A percentile compares a stretch with the other conserved stretches of the same genome.
Conservation (phyloP, 2,888 invertebrate species). For the Diloba caeruleocephala region DNA sequence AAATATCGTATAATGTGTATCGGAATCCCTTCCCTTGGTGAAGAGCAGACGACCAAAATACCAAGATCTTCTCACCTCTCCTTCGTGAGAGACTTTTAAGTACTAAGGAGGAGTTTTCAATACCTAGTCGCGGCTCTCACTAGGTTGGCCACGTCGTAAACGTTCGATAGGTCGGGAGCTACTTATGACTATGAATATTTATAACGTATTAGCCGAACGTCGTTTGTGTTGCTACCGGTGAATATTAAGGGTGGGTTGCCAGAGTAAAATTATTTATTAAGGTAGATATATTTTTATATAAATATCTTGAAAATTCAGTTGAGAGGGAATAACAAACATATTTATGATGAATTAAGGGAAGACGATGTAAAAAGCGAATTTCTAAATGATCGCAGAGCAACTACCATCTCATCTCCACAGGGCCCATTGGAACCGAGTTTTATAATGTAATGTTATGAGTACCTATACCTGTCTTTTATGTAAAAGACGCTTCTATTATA, state of each 20-base stretch:
- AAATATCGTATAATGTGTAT: constrained; percentile 85
- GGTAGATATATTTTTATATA: constrained; percentile 8
- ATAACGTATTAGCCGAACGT: constrained; percentile 85
- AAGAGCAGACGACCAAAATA: constrained; percentile 65
- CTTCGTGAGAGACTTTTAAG: constrained; percentile 8
- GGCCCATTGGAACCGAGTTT: too few relatives aligned
- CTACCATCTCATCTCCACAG: too few relatives aligned
- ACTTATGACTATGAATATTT: constrained; percentile 88
- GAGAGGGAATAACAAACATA: background rate
- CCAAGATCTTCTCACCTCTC: constrained; percentile 55
- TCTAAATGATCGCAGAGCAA: too few relatives aligned
- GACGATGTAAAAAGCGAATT: too few relatives aligned
- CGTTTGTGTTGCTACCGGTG: constrained; percentile 73
- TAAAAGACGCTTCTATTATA: too few relatives aligned
- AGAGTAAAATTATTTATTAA: constrained; percentile 26
- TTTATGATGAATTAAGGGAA: too few relatives aligned
- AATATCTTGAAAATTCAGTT: background rate
- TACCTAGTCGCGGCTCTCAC: constrained; percentile 52
- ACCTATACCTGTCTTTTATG: too few relatives aligned
- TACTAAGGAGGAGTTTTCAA: constrained; percentile 31
- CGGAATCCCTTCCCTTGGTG: constrained; percentile 75
- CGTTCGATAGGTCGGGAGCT: constrained; percentile 83
- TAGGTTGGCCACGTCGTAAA: constrained; percentile 69
- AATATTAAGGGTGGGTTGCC: constrained; percentile 67
- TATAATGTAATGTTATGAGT: too few relatives aligned